Percentiles rank a stretch among this genome's conserved stretches.
phyloP scores from a whole-genome alignment of 2,113 vertebrate genomes.

The Ceyx melanurus region DNA sequence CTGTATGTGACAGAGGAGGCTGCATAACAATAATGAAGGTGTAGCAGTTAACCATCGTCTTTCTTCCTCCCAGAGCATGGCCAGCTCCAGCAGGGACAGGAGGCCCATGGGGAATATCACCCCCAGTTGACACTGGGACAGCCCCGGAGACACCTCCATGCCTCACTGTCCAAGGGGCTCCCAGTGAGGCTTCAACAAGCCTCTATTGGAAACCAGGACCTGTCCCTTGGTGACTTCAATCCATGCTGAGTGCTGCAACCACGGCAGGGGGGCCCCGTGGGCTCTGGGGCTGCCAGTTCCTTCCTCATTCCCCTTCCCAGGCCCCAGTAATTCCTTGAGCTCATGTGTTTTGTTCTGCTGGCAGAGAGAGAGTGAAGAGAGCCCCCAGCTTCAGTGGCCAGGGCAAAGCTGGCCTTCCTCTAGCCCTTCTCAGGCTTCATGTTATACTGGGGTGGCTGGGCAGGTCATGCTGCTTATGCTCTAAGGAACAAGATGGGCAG shows the following conservation, averaged over 20 bases:
- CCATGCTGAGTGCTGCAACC: background rate
- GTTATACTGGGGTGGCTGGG: background rate
- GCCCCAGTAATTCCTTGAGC: background rate
- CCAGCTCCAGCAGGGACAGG: background rate
- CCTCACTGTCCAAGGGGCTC: background rate
- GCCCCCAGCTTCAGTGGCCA: rapidly evolving
- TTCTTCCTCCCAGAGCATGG: background rate
- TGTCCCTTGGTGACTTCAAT: background rate
- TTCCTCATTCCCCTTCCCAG: background rate
- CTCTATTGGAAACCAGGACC: background rate
- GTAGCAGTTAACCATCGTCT: background rate
- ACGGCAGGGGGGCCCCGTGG: rapidly evolving
- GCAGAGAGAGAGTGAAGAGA: background rate
- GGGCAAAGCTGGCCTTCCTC: background rate
- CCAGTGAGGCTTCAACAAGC: background rate
- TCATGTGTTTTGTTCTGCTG: background rate
- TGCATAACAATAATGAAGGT: background rate
- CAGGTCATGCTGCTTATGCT: rapidly evolving
- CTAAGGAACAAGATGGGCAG: background rate
- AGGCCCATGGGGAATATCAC: background rate
- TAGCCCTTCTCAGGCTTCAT: background rate
- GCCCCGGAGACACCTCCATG: background rate
- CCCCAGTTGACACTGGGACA: background rate
- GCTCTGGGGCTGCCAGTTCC: background rate
- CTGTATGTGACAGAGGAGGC: background rate